Percentiles rank a stretch among this genome's conserved stretches.
Evolutionary conservation across 2,113 vertebrate genomes (phyloP).

Genomic region (Stictonetta naevosa): DNA sequence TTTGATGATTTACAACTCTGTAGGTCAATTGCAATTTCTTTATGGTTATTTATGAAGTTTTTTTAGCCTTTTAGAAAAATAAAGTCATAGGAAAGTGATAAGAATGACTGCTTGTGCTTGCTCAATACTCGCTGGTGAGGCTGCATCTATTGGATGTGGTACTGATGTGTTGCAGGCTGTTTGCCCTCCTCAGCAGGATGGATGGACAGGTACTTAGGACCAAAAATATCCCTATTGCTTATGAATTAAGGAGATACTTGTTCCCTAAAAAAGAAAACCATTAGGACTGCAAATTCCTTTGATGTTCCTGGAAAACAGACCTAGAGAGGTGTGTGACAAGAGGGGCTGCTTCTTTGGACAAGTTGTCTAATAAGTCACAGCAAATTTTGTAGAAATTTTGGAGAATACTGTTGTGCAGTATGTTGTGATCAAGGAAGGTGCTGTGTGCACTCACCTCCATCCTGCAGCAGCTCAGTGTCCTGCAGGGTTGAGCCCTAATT

Average conservation of each 20-base stretch:
- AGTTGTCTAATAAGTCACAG: background rate
- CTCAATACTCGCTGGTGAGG: background rate
- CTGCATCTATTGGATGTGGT: background rate
- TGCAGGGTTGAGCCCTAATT: slow-evolving; percentile 38
- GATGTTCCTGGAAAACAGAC: background rate
- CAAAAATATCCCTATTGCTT: background rate
- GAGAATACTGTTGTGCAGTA: background rate
- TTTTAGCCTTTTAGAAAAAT: background rate
- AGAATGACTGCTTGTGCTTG: background rate
- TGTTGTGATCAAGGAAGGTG: background rate
- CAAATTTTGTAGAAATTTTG: background rate
- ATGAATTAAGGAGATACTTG: background rate
- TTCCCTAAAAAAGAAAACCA: background rate
- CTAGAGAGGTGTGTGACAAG: background rate
- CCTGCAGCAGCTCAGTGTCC: background rate
- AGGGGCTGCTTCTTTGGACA: background rate
- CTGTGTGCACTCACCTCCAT: background rate
- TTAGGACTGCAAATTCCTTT: background rate
- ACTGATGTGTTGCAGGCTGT: background rate
- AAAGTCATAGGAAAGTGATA: background rate
- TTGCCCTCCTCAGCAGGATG: background rate
- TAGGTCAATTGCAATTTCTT: background rate
- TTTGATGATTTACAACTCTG: background rate
- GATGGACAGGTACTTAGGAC: background rate
- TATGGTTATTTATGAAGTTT: background rate